Conservation (phyloP, 2,888 invertebrate species). For the Tigriopus californicus region DNA sequence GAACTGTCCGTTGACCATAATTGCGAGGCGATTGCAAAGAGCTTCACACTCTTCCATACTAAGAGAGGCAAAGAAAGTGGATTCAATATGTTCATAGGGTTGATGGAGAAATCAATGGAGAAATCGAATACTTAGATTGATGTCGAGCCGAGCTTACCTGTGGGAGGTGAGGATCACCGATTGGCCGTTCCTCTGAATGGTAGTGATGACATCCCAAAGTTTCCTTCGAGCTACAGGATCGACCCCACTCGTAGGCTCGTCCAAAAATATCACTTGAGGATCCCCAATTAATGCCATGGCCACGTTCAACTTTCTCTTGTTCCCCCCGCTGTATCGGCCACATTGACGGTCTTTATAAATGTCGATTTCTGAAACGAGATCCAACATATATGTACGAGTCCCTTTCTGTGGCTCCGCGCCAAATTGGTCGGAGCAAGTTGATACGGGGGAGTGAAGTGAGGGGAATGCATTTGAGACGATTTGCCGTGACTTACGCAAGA, state of each 20-base stretch:
- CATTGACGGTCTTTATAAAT: conserved; percentile 24
- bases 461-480: no score
- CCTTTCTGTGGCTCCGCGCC: no score
- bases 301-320: conserved; percentile 55
- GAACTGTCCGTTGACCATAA: conserved; percentile 38
- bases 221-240: conserved; percentile 3
- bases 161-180: conserved; percentile 50
- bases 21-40: conserved; percentile 38
- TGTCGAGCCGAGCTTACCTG: conserved; percentile 24
- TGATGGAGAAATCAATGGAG: no score
- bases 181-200: conserved; percentile 30
- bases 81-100: not conserved
- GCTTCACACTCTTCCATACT: conserved; percentile 41
- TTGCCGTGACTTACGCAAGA: no score
- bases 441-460: no score
- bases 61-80: no score
- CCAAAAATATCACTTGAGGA: conserved; percentile 29
- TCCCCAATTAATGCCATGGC: conserved; percentile 55
- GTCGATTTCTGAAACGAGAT: not conserved
- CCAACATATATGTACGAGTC: no score
- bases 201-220: not conserved
- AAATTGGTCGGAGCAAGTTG: no score
- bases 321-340: conserved; percentile 44
- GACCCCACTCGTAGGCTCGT: conserved; percentile 47
- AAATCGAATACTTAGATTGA: no score